Base-by-base conservation (phyloP, 1,140 invertebrate genomes). In the Cotesia chilonis region DNA sequence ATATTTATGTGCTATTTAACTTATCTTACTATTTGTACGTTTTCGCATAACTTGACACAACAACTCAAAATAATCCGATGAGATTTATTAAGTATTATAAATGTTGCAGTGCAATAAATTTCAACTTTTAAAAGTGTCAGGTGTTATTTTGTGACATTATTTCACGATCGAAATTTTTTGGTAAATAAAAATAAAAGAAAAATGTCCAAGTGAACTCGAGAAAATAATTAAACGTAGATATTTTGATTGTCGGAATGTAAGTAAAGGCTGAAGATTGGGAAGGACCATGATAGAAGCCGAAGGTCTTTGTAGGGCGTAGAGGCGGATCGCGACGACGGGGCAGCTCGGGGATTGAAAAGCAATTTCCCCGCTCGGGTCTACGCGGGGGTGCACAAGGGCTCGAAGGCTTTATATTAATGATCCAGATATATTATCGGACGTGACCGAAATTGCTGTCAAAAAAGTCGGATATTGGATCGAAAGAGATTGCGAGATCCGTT, bases 391-490 rank as follows among this genome's bases (percentile, higher is more conserved):
- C 20, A 57, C n/a, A 68, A 47, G 52, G 70, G 9, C 75, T 74
- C 79, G 80, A 79, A 80, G 82, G 85, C 85, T 87, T 86, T 87
- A 87, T 87, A 87, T 87, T 87, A 87, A 87, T 87, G 85, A 87
- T 87, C 85, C 85, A 86, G 84, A 87, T 87, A 87, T 87, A 87
- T 87, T 87, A 87, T 87, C 86, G 85, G 86, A 87, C 86, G 86
- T 87, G 86, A 87, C 86, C 86, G 85, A 87, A 87, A 87, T 87
- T 87, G 86, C 86, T 87, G 86, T 87, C 86, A 87, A 87, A 87
- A 87, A 87, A 86, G 82, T 87, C 86, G 86, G 86, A 87, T 87
- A 87, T 87, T 87, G 85, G 84, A 87, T 86, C 83, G 84, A 85
- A 86, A 80, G 80, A 82, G 83, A 87, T 86, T 85, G 83, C 80